phyloP scores from a whole-genome alignment of 2,113 vertebrate genomes.

The Cacatua alba region DNA sequence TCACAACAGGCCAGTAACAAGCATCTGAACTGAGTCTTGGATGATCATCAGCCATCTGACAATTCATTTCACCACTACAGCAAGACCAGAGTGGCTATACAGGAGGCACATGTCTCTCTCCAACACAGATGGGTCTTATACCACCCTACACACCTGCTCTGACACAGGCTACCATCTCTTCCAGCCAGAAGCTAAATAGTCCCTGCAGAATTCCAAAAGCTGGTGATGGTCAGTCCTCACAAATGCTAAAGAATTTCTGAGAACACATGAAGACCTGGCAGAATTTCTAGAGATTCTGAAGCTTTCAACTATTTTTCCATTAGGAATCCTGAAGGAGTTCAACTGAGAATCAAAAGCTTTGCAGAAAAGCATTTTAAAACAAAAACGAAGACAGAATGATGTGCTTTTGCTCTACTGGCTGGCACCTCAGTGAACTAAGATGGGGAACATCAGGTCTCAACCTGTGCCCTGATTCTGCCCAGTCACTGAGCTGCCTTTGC shows the following conservation, averaged over 20 bases:
- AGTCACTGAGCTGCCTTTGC: neutral
- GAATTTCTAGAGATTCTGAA: neutral
- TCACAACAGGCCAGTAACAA: neutral
- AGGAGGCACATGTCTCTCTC: neutral
- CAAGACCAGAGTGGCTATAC: neutral
- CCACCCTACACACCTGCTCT: neutral
- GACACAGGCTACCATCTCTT: neutral
- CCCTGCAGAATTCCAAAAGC: neutral
- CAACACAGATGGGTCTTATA: neutral
- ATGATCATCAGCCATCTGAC: neutral
- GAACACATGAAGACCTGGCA: neutral
- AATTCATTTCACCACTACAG: neutral
- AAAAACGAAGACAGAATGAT: neutral
- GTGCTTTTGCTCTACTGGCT: neutral
- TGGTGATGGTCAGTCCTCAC: neutral
- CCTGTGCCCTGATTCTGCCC: neutral
- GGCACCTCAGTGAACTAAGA: neutral
- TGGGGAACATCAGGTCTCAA: neutral
- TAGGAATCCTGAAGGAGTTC: neutral
- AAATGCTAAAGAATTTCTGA: neutral
- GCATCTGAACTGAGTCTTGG: neutral
- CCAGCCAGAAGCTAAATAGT: neutral
- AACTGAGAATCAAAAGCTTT: neutral
- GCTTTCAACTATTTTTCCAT: neutral
- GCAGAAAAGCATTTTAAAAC: neutral